Conservation (phyloP, 2,888 invertebrate genomes). For the Pecten maximus region DNA sequence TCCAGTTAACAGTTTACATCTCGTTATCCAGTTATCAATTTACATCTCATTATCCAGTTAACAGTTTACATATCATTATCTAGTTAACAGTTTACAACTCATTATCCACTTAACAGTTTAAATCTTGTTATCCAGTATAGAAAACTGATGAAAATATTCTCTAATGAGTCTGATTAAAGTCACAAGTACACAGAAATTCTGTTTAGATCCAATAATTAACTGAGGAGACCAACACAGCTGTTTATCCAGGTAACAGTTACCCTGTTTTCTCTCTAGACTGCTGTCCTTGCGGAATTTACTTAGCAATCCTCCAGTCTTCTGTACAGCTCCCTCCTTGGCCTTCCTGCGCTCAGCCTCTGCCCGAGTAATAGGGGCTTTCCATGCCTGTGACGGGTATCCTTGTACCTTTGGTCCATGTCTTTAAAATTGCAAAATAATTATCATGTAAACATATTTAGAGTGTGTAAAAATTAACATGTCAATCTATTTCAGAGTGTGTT, state of each 20-base stretch:
- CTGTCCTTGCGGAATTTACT: constrained; percentile 64
- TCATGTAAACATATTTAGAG: too few relatives aligned
- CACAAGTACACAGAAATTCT: background rate
- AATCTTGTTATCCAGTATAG: background rate
- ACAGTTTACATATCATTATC: too few relatives aligned
- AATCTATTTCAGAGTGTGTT: too few relatives aligned
- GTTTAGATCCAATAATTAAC: background rate
- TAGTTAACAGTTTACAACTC: too few relatives aligned
- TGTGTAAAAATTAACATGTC: too few relatives aligned
- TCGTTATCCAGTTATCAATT: too few relatives aligned
- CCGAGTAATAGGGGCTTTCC: constrained; percentile 66
- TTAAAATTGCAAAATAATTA: background rate
- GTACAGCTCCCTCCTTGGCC: constrained; percentile 31
- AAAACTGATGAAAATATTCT: background rate
- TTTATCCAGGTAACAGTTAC: constrained; percentile 17
- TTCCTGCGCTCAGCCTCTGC: constrained; percentile 57
- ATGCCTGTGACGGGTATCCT: constrained; percentile 61
- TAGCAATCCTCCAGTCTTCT: constrained; percentile 59
- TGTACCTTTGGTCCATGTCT: constrained; percentile 73
- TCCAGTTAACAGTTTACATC: too few relatives aligned
- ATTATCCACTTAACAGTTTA: too few relatives aligned
- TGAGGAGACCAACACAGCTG: background rate
- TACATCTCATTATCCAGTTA: too few relatives aligned
- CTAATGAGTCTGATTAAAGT: background rate
- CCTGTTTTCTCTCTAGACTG: constrained; percentile 43